These are phyloP conservation scores for Andrena bicolor DNA, from an alignment of 2,888 invertebrate species.

Conservation along the genomic window DNA sequence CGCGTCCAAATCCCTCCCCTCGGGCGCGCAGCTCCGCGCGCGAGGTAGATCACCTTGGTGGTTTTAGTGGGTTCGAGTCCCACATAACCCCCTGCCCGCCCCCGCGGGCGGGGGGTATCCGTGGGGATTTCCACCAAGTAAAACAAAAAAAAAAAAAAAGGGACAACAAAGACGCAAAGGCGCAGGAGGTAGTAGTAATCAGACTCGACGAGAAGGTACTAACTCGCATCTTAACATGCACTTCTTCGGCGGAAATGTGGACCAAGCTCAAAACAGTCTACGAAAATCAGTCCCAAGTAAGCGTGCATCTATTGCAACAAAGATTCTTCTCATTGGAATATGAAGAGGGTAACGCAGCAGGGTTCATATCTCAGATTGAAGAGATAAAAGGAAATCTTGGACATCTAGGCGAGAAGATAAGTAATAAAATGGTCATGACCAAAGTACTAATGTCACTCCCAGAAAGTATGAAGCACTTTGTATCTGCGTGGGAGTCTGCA, in stretches of 20 bases:
- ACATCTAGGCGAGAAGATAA: background rate
- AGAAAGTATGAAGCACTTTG: background rate
- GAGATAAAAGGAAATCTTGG: background rate
- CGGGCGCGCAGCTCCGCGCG: no score
- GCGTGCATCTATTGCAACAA: background rate
- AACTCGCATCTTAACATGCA: background rate
- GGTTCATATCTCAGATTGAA: background rate
- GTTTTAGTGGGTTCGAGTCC: no score
- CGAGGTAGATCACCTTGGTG: no score
- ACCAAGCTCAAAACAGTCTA: background rate
- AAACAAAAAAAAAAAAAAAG: no score
- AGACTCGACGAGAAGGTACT: background rate
- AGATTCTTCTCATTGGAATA: background rate
- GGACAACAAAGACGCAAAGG: background rate
- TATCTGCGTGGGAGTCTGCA: background rate
- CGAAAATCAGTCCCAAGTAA: background rate
- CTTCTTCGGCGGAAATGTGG: background rate
- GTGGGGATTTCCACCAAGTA: no score
- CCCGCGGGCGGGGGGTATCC: no score
- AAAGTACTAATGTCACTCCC: background rate
- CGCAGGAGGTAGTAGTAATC: background rate
- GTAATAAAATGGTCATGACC: background rate
- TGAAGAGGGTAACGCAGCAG: background rate
- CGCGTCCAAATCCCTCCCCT: no score
- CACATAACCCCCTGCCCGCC: no score